Conservation (phyloP, 2,113 vertebrate species). For the Apistogramma diplotaenia region DNA sequence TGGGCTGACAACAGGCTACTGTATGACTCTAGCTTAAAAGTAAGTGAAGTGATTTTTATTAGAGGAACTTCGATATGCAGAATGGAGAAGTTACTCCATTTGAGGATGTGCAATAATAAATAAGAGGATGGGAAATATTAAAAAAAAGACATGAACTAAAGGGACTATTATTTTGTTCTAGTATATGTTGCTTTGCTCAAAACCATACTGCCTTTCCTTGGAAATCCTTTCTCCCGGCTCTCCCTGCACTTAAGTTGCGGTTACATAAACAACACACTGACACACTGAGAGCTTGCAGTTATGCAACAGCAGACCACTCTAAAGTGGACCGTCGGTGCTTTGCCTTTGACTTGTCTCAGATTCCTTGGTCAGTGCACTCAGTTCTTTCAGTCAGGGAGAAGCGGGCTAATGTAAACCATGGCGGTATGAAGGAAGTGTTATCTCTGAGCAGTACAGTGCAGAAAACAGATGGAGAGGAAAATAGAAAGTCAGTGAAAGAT, state of each 20-base stretch:
- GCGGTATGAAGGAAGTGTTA: neutral
- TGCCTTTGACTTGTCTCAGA: conserved; percentile 37
- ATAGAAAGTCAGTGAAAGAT: neutral
- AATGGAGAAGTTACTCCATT: neutral
- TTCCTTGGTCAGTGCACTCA: neutral
- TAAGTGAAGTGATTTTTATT: neutral
- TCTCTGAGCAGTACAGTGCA: neutral
- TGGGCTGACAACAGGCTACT: neutral
- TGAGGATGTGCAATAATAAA: neutral
- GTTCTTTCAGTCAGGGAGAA: neutral
- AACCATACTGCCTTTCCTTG: neutral
- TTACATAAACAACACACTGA: conserved; percentile 61
- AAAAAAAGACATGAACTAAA: neutral
- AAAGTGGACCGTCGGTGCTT: conserved; percentile 15
- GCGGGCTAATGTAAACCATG: neutral
- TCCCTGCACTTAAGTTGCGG: conserved; percentile 32
- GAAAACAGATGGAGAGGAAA: neutral
- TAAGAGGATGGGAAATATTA: neutral
- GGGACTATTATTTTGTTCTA: neutral
- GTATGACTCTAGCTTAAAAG: neutral
- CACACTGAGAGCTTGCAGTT: conserved; percentile 36
- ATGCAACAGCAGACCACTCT: conserved; percentile 43
- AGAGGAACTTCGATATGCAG: neutral
- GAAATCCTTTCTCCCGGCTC: neutral
- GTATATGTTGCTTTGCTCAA: neutral